Conservation (phyloP, 2,888 invertebrate species). For the Heterodera filipjevi region DNA sequence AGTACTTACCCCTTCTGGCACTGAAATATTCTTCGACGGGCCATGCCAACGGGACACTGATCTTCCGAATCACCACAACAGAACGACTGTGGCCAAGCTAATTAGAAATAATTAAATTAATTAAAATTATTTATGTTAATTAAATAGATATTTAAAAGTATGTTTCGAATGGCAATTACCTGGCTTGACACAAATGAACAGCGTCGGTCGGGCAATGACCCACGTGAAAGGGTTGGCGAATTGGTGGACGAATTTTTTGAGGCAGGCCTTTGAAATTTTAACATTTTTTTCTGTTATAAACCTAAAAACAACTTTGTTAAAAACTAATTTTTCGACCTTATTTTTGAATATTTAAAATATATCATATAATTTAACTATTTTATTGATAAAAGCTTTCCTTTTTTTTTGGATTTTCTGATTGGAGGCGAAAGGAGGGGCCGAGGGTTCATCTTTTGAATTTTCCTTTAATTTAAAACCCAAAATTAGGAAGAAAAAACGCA, state of each 20-base stretch:
- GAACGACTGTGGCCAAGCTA: slow-evolving; percentile 42
- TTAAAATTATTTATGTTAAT: background rate
- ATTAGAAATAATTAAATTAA: background rate
- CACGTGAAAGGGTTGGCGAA: background rate
- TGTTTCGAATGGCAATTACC: background rate
- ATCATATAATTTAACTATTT: too few species aligned
- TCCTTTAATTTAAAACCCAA: too few species aligned
- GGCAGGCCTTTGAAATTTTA: background rate
- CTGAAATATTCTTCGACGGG: slow-evolving; percentile 45
- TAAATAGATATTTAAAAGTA: background rate
- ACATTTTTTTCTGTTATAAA: background rate
- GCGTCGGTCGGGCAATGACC: background rate
- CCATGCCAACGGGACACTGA: slow-evolving; percentile 46
- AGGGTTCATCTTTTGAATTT: too few species aligned
- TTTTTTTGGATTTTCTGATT: too few species aligned
- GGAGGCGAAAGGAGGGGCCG: too few species aligned
- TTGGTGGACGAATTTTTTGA: background rate
- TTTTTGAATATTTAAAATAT: too few species aligned
- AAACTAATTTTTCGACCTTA: too few species aligned
- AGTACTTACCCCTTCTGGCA: slow-evolving; percentile 39
- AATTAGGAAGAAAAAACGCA: too few species aligned
- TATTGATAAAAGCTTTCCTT: background rate
- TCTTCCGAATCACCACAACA: slow-evolving; percentile 37
- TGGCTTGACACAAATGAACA: background rate
- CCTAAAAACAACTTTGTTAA: too few species aligned